These are phyloP conservation scores for Aselliscus stoliczkanus DNA, from an alignment of 2,797 vertebrate species.

Conservation along the genomic window DNA sequence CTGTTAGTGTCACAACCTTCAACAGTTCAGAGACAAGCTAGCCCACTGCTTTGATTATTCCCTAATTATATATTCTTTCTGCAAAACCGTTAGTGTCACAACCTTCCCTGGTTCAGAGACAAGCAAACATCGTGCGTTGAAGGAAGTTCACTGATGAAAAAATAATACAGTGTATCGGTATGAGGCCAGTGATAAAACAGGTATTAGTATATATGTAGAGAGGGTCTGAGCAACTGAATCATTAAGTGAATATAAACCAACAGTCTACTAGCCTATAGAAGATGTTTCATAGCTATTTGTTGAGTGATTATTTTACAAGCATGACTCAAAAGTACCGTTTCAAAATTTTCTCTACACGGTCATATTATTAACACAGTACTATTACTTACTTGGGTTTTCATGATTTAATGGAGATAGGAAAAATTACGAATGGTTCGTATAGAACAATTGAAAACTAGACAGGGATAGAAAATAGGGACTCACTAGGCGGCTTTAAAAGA, in stretches of 20 bases:
- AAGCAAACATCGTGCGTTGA: neutral
- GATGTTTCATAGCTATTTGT: neutral
- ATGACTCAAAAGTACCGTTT: neutral
- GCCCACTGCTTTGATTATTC: neutral
- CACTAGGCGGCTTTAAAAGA: neutral
- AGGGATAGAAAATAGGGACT: neutral
- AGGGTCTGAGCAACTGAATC: neutral
- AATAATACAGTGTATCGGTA: neutral
- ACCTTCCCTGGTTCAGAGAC: neutral
- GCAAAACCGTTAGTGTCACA: neutral
- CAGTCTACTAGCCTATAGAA: neutral
- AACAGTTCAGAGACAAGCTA: neutral
- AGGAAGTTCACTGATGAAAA: neutral
- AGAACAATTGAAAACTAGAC: neutral
- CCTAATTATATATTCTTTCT: neutral
- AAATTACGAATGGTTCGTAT: neutral
- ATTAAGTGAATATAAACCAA: neutral
- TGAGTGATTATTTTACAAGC: neutral
- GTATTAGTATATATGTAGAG: neutral
- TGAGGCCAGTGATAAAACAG: neutral
- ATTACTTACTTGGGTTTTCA: neutral
- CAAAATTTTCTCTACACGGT: neutral
- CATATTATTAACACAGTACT: neutral
- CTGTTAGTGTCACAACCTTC: neutral
- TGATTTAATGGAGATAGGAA: neutral